phyloP scores from a whole-genome alignment of 2,113 vertebrate genomes.

The Coregonus clupeaformis region DNA sequence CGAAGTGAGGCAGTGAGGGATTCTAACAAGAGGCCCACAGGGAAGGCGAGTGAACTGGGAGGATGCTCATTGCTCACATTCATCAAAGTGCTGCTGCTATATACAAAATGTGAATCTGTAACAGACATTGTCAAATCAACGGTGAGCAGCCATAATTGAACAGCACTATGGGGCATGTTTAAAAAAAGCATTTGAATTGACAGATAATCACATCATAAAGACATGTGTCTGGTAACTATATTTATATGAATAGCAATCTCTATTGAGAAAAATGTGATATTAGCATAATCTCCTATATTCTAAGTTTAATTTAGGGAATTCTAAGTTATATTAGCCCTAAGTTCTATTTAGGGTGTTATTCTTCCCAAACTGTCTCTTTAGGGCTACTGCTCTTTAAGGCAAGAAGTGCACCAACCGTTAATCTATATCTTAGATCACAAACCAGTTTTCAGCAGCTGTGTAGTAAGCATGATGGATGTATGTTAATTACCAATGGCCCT shows the following conservation, averaged over 20 bases:
- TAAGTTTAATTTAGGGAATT: too few relatives aligned
- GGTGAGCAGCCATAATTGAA: not conserved
- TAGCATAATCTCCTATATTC: too few relatives aligned
- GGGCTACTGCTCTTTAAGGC: not conserved
- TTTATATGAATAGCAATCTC: too few relatives aligned
- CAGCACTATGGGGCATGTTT: not conserved
- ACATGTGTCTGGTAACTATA: too few relatives aligned
- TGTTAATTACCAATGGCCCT: not conserved
- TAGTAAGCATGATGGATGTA: slow-evolving; percentile 1
- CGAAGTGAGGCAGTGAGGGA: not conserved
- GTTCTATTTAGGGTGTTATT: too few relatives aligned
- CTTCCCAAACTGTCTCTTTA: too few relatives aligned
- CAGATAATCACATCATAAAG: too few relatives aligned
- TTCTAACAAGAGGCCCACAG: not conserved
- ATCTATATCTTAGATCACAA: slow-evolving; percentile 1
- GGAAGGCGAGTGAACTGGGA: not conserved
- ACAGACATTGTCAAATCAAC: not conserved
- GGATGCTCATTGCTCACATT: not conserved
- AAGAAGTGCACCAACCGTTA: not conserved
- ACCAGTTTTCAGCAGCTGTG: not conserved
- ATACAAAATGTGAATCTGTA: not conserved
- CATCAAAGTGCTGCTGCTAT: not conserved
- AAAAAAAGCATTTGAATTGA: not conserved
- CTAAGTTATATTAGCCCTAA: too few relatives aligned
- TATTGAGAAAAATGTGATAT: too few relatives aligned